Conservation (phyloP, 2,797 vertebrate genomes). For the Thripadectes ignobilis region DNA sequence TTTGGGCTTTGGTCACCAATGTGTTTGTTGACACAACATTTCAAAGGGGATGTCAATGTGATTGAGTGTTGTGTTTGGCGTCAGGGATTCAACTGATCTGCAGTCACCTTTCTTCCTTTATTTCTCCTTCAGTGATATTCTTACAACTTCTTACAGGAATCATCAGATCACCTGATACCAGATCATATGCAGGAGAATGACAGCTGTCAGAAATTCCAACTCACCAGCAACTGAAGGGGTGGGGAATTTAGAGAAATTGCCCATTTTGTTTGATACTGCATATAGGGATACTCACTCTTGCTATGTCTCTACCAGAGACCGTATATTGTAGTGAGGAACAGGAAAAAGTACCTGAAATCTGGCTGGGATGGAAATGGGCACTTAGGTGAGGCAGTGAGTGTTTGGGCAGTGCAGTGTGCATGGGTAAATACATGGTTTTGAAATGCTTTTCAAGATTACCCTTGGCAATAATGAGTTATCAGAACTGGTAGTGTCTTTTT, state of each 20-base stretch:
- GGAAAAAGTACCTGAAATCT: not conserved
- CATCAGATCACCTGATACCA: not conserved
- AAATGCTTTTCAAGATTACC: not conserved
- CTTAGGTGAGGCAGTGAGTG: not conserved
- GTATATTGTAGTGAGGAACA: not conserved
- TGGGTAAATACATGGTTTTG: not conserved
- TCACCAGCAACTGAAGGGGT: not conserved
- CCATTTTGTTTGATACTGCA: not conserved
- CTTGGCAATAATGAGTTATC: constrained; percentile 2
- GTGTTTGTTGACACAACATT: not conserved
- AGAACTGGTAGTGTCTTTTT: constrained; percentile 5
- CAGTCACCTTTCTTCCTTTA: not conserved
- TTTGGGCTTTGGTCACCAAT: not conserved
- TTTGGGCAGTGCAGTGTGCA: not conserved
- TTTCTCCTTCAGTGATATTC: not conserved
- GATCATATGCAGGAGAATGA: not conserved
- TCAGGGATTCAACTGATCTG: not conserved
- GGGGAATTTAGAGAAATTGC: not conserved
- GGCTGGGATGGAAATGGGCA: not conserved
- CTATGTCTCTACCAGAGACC: not conserved
- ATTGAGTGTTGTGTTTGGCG: not conserved
- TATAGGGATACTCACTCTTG: not conserved
- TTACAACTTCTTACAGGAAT: not conserved
- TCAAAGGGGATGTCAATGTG: not conserved
- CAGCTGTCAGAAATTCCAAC: not conserved